These are phyloP conservation scores for Neoniphon sammara DNA, from an alignment of 2,797 vertebrate genomes.

Conservation along the genomic window DNA sequence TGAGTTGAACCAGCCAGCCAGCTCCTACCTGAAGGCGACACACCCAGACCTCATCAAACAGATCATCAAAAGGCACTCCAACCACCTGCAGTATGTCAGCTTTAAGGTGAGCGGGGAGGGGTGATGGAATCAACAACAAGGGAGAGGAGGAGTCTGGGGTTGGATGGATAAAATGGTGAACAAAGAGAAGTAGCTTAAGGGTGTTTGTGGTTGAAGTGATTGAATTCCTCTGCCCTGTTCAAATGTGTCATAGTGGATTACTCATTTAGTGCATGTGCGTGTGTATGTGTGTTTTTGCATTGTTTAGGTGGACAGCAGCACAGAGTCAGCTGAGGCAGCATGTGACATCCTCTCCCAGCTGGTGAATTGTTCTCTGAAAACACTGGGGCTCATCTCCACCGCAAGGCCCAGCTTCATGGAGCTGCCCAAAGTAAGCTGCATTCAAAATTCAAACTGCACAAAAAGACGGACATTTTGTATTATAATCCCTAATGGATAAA, in stretches of 20 bases:
- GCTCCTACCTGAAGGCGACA: constrained; percentile 94
- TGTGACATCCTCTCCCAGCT: constrained; percentile 97
- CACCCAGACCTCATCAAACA: constrained; percentile 98
- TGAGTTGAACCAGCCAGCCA: constrained; percentile 94
- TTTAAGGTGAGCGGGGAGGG: constrained; percentile 88
- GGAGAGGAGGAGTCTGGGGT: neutral
- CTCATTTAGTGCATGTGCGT: neutral
- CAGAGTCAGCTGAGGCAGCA: constrained; percentile 96
- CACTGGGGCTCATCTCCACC: constrained; percentile 95
- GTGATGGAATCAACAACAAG: neutral
- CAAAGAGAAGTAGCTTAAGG: neutral
- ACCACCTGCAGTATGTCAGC: constrained; percentile 97
- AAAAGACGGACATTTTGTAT: too few species aligned
- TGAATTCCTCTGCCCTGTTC: neutral
- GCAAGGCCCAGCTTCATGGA: constrained; percentile 98
- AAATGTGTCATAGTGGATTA: neutral
- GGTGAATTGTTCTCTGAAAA: constrained; percentile 97
- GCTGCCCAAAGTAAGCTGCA: constrained; percentile 89
- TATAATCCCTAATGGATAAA: too few species aligned
- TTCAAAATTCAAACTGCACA: too few species aligned
- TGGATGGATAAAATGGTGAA: neutral
- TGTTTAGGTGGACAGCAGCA: constrained; percentile 95
- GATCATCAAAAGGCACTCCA: constrained; percentile 95
- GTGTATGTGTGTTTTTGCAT: neutral
- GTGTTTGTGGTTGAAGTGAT: neutral